These are phyloP conservation scores for Drosophila pseudotakahashii DNA, from an alignment of 2,888 invertebrate species.

Conservation along the genomic window DNA sequence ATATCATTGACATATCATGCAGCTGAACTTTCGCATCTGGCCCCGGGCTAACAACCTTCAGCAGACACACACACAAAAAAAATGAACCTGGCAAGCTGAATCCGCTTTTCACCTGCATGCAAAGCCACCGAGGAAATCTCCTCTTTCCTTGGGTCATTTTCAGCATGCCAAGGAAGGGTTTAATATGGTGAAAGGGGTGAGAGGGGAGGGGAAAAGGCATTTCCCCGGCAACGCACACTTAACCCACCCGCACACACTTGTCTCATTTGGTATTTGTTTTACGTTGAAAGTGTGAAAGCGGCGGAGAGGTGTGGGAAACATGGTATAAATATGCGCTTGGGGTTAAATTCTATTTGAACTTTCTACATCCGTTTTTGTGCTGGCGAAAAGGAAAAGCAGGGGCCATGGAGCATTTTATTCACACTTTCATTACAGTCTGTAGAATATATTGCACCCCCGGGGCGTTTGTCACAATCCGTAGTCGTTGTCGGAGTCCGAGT, in stretches of 20 bases:
- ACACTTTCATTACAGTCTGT: constrained; percentile 73
- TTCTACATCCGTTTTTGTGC: constrained; percentile 52
- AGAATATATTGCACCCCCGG: constrained; percentile 70
- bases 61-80: constrained; percentile 19
- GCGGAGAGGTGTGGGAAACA: constrained; percentile 18
- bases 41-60: constrained; percentile 67
- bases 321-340: constrained; percentile 75
- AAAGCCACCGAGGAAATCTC: constrained; percentile 64
- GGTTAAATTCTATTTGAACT: constrained; percentile 77
- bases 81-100: constrained; percentile 11
- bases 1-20: constrained; percentile 58
- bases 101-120: constrained; percentile 41
- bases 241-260: constrained; percentile 29
- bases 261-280: constrained; percentile 59
- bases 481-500: constrained; percentile 11
- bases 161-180: constrained; percentile 55
- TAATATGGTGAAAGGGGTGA: constrained; percentile 14
- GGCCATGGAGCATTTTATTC: constrained; percentile 56
- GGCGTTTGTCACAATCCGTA: constrained; percentile 63
- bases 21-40: constrained; percentile 45
- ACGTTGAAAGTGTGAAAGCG: constrained; percentile 23
- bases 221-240: constrained; percentile 26
- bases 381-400: constrained; percentile 6
- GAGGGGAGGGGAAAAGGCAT: neutral
- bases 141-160: constrained; percentile 76